Base-by-base conservation (phyloP, 1,140 invertebrate species). In the Littorina saxatilis region DNA sequence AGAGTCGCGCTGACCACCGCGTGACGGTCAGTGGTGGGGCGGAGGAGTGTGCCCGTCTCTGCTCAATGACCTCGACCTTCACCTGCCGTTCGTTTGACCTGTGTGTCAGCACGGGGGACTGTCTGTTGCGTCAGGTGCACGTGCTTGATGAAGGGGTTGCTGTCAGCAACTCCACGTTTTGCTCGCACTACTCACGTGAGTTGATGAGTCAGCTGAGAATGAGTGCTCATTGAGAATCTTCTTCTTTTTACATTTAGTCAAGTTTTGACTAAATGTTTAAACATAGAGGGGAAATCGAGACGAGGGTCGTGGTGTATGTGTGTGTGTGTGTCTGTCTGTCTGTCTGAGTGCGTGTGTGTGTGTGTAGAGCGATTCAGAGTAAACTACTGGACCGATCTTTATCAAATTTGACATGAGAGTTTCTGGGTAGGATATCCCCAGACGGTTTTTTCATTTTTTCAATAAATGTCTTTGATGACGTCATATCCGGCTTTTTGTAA, bases 121-220 rank as follows among this genome's bases (percentile, higher is more conserved):
- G 87, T 79, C 50, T 72, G 32, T 75, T 88, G 35, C 78, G 82
- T 29, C 80, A 78, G 70, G 63, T 66, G 0, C 87, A 88, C 58
- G 84, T 73, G 29, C 74, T 88, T 37, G 84, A 86, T 37, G 74
- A 75, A 5, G 50, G 78, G 20, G 50, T 50, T 20, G 32, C 70
- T 15, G 23, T 87, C 23, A 52, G n/a, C 40, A 37, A 43, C 35
- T 39, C 39, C 32, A 63, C 84, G 23, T 72, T 61, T 1, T 88
- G 87, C 81, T 80, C 82, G 23, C 84, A 86, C 68, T 88, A 84
- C 68, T 86, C 84, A 37, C 81, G 87, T 88, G 76, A 77, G 85
- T 58, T 32, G 5, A 68, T 11, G 63, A n/a, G 5, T 63, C 13
- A 63, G n/a, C 27, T 17, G 11, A 7, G 27, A 7, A 63, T 63